These are phyloP conservation scores for Corythornis vintsioides DNA, from an alignment of 2,113 vertebrate species.

Conservation along the genomic window DNA sequence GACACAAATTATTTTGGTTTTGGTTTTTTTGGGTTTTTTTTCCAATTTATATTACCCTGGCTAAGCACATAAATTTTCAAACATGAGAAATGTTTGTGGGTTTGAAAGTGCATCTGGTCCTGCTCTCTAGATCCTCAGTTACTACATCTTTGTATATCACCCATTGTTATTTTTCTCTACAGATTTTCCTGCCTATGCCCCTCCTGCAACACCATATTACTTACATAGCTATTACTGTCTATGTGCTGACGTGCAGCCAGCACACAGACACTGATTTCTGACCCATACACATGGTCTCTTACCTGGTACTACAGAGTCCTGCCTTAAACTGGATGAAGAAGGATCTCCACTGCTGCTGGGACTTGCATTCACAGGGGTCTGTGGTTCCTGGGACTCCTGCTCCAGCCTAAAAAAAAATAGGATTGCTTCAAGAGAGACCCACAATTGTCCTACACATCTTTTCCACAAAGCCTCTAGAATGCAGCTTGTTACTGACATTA, in stretches of 20 bases:
- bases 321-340: constrained; percentile 51
- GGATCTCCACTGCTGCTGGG: constrained; percentile 24
- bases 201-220: not conserved
- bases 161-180: not conserved
- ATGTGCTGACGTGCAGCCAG: not conserved
- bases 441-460: not conserved
- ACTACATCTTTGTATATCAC: not conserved
- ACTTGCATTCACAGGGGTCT: constrained; percentile 1
- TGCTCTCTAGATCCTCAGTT: not conserved
- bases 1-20: not conserved
- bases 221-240: not conserved
- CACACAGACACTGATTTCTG: not conserved
- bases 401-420: constrained; percentile 31
- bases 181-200: not conserved
- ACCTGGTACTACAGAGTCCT: constrained; percentile 81
- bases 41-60: not conserved
- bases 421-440: not conserved
- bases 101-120: not conserved
- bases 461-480: not conserved
- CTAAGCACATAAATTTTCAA: not conserved
- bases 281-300: not conserved
- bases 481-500: not conserved
- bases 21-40: not conserved
- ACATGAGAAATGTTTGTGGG: not conserved
- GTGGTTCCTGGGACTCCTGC: not conserved